Evolutionary conservation across 2,888 invertebrate species (phyloP).

Genomic region (Escarpia spicata): DNA sequence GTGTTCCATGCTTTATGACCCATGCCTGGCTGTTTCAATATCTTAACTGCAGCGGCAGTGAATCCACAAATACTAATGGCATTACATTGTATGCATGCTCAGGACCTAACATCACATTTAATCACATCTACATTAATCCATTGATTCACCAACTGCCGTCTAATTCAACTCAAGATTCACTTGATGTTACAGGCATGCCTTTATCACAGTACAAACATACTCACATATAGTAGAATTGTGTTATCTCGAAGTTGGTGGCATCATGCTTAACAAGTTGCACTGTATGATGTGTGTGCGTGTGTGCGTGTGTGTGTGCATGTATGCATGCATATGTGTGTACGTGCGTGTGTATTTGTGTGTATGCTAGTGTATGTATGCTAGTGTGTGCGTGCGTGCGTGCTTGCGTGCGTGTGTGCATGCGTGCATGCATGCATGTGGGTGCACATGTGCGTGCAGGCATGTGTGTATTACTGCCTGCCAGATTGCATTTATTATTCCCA

Average conservation of each 20-base stretch:
- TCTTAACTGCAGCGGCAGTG: background rate
- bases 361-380: too few relatives aligned
- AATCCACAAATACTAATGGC: background rate
- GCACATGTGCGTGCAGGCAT: too few relatives aligned
- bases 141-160: background rate
- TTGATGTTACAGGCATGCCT: background rate
- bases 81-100: background rate
- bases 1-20: background rate
- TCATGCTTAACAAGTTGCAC: background rate
- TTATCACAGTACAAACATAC: background rate
- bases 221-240: background rate
- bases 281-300: background rate
- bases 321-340: too few relatives aligned
- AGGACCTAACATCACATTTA: background rate
- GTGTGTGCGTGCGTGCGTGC: too few relatives aligned
- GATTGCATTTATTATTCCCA: too few relatives aligned
- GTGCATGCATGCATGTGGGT: too few relatives aligned
- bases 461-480: too few relatives aligned
- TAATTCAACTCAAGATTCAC: background rate
- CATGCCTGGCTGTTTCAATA: background rate
- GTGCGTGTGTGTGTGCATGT: too few relatives aligned
- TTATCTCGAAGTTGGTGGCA: background rate
- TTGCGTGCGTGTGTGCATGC: too few relatives aligned
- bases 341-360: too few relatives aligned
- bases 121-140: background rate